A percentile compares a stretch with the other conserved stretches of the same genome.
These are phyloP conservation scores for Penaeus japonicus DNA, from an alignment of 1,140 invertebrate genomes.

Conservation along the genomic window DNA sequence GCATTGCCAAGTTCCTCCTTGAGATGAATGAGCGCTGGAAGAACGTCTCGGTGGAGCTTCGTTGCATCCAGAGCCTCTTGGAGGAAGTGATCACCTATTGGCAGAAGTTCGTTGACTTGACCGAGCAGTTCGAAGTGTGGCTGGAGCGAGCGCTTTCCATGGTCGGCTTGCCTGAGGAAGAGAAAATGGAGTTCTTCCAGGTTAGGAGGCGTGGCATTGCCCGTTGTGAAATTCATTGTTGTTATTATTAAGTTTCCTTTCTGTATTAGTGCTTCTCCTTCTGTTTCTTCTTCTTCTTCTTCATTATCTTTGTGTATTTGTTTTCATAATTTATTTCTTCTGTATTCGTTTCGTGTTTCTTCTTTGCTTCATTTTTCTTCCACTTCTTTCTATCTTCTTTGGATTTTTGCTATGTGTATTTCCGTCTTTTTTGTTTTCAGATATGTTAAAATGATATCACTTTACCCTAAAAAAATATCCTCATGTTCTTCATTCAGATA, in stretches of 20 bases:
- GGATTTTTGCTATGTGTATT: too few species aligned
- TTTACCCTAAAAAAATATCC: too few species aligned
- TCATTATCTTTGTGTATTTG: too few species aligned
- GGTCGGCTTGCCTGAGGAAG: constrained; percentile 79
- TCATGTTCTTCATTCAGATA: background rate
- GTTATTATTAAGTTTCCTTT: background rate
- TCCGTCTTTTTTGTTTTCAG: too few species aligned
- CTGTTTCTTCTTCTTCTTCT: too few species aligned
- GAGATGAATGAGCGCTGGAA: constrained; percentile 90
- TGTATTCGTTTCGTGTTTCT: too few species aligned
- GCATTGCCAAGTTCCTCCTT: constrained; percentile 84
- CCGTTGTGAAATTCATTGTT: background rate
- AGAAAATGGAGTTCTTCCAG: constrained; percentile 80
- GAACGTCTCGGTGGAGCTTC: constrained; percentile 85
- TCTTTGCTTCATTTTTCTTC: too few species aligned
- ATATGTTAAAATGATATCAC: too few species aligned
- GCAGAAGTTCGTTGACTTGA: constrained; percentile 79
- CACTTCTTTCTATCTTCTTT: too few species aligned
- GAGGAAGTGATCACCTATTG: constrained; percentile 89
- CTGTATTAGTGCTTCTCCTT: background rate
- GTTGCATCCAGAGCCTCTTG: constrained; percentile 86
- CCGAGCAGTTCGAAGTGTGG: constrained; percentile 82
- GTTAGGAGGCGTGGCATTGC: constrained; percentile 55
- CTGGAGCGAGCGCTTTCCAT: constrained; percentile 80
- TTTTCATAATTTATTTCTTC: too few species aligned